A percentile compares a stretch with the other conserved stretches of the same genome.
These are phyloP conservation scores for Aegotheles bennettii DNA, from an alignment of 2,113 vertebrate species.

Conservation along the genomic window DNA sequence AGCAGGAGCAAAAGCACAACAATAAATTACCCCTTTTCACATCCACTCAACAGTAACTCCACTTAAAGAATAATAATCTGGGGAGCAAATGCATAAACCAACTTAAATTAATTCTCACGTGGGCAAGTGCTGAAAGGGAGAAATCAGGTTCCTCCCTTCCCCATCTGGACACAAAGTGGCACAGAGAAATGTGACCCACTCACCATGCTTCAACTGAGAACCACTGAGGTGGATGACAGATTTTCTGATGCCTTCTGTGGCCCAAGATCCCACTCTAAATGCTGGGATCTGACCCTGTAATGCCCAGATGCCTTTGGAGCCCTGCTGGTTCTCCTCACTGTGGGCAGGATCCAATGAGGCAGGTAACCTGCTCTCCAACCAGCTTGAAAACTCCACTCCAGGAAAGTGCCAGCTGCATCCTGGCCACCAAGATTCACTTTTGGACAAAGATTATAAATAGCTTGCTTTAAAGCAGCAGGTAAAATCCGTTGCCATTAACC, in stretches of 20 bases:
- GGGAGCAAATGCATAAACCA: neutral
- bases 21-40: neutral
- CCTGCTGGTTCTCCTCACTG: neutral
- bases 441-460: neutral
- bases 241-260: neutral
- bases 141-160: neutral
- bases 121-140: neutral
- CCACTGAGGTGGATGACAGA: neutral
- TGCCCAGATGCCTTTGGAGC: neutral
- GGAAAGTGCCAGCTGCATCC: neutral
- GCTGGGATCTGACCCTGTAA: neutral
- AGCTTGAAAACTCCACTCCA: neutral
- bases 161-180: neutral
- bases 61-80: neutral
- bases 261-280: neutral
- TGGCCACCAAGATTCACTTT: neutral
- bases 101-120: neutral
- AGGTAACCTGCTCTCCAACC: neutral
- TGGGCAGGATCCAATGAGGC: neutral
- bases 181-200: rapidly evolving
- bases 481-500: neutral
- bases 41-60: neutral
- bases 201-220: neutral
- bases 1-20: neutral
- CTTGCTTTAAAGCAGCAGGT: neutral